Evolutionary conservation across 2,888 invertebrate genomes (phyloP).

Genomic region (Acanthosepion pharaonis): DNA sequence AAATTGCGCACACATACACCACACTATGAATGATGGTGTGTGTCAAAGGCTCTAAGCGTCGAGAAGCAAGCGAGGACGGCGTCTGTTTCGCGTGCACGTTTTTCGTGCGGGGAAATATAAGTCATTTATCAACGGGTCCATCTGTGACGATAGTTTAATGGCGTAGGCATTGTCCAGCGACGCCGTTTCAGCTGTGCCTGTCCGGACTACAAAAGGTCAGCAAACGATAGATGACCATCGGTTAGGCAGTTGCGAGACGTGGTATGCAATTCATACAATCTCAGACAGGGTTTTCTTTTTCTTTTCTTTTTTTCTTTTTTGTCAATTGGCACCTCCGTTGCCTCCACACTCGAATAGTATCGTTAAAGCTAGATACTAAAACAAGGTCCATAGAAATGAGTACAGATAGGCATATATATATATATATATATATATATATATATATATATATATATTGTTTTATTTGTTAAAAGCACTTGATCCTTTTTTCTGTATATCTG

Average conservation of each 20-base stretch:
- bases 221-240: not conserved
- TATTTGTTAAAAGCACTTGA: too few species aligned
- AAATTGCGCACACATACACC: not conserved
- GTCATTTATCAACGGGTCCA: not conserved
- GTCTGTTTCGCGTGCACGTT: not conserved
- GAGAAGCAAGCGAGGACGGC: not conserved
- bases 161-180: not conserved
- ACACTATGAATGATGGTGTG: not conserved
- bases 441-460: too few species aligned
- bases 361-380: not conserved
- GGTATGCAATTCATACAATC: not conserved
- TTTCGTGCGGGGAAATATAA: not conserved
- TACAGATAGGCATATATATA: too few species aligned
- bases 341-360: not conserved
- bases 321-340: not conserved
- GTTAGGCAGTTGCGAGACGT: not conserved
- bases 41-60: not conserved
- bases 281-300: not conserved
- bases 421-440: too few species aligned
- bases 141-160: slow-evolving; percentile 13
- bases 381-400: too few species aligned
- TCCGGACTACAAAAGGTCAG: not conserved
- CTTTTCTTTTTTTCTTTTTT: not conserved
- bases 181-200: not conserved
- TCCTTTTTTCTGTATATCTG: too few species aligned